Evolutionary conservation across 2,797 vertebrate species (phyloP), one percentile per base, ranked within the genome.

Genomic region (Coracias cyanogaster): DNA sequence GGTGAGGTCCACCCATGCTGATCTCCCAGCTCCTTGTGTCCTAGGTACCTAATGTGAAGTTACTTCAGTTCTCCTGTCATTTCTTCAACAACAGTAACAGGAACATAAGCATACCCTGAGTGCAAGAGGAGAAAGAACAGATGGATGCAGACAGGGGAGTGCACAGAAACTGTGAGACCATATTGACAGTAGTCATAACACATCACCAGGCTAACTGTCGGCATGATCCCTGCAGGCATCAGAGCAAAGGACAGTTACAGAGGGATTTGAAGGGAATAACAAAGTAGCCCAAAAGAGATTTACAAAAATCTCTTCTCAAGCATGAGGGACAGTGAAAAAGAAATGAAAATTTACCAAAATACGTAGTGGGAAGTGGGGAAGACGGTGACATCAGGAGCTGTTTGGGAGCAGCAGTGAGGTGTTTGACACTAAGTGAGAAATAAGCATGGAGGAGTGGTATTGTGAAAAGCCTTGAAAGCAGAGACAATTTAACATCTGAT

Each of bases 1-100:
- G 14, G 19, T 0, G 0, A 41, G 21, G 21, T 28, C 6, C 7
- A 22, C 39, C 7, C 15, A 4, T 0, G 6, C 55, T 26, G 67
- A 91, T 29, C 22, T 60, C 45, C 41, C 0, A 0, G 13, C 41
- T 61, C 5, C 8, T 25, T 22, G 19, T 33, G 45, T n/a, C 35
- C 70, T 83, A 2, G 0, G 46, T 12, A 86, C 24, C 31, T 41
- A 15, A 43, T 25, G n/a, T 33, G 31, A 66, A 31, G 31, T 41
- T 33, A 6, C 35, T 82, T 26, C 70, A 57, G 19, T 3, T 58
- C 58, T 69, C 41, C 46, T 86, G 77, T 22, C 5, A 3, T 7
- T 57, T 8, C 33, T 52, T 18, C 33, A 29, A 28, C n/a, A 43
- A 13, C 65, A 62, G 62, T 9, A 35, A 52, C 73, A 78, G 77